Evolutionary conservation across 2,797 vertebrate genomes (phyloP).

Genomic region (Acanthurus tractus): DNA sequence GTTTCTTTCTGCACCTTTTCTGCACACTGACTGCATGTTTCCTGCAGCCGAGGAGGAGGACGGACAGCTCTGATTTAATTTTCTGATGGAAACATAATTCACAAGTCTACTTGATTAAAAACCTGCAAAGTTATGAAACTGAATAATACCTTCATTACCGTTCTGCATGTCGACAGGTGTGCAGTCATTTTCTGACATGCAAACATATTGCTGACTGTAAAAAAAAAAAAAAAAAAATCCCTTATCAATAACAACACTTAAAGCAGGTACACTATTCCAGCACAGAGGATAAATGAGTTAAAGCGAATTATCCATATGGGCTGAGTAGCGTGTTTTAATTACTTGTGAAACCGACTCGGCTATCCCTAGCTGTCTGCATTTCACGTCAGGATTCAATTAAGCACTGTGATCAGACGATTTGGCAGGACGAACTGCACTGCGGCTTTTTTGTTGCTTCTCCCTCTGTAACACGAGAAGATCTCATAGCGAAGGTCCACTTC

Average conservation of each 20-base stretch:
- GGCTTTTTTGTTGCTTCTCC: constrained; percentile 54
- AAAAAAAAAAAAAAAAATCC: constrained; percentile 29
- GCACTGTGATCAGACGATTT: constrained; percentile 72
- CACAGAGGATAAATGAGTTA: constrained; percentile 57
- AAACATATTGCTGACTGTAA: constrained; percentile 51
- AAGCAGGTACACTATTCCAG: constrained; percentile 55
- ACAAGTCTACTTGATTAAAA: constrained; percentile 32
- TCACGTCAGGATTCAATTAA: constrained; percentile 79
- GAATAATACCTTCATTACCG: constrained; percentile 20
- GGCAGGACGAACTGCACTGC: constrained; percentile 71
- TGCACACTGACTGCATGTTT: constrained; percentile 11
- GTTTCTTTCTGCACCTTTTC: constrained; percentile 7
- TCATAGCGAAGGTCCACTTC: constrained; percentile 43
- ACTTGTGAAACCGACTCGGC: constrained; percentile 60
- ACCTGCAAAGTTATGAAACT: constrained; percentile 35
- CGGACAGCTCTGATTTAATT: constrained; percentile 29
- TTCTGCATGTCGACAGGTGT: constrained; percentile 17
- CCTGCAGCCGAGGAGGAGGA: constrained; percentile 1
- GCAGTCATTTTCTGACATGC: constrained; percentile 34
- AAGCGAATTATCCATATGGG: constrained; percentile 70
- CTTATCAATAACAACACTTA: constrained; percentile 58
- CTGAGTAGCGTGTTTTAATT: constrained; percentile 74
- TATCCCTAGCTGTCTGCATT: constrained; percentile 65
- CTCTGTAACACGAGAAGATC: constrained; percentile 11
- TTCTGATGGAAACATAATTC: constrained; percentile 31